These are phyloP conservation scores for Helicolenus hilgendorfi DNA, from an alignment of 2,797 vertebrate species.

Conservation along the genomic window DNA sequence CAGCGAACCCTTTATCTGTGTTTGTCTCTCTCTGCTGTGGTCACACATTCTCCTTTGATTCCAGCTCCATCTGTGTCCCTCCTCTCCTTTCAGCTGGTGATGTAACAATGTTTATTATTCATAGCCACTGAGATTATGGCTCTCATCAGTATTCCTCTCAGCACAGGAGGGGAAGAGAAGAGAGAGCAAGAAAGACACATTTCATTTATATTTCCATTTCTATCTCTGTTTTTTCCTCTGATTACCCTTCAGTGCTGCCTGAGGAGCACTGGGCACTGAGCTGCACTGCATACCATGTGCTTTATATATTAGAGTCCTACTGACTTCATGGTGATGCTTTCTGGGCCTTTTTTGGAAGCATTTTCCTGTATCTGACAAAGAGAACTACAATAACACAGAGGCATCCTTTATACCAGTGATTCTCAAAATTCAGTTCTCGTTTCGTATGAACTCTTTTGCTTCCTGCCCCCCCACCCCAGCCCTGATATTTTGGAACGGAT, in stretches of 20 bases:
- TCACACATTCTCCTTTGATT: slow-evolving; percentile 28
- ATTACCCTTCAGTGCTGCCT: neutral
- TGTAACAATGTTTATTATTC: slow-evolving; percentile 75
- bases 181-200: slow-evolving; percentile 9
- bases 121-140: slow-evolving; percentile 61
- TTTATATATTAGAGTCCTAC: neutral
- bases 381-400: neutral
- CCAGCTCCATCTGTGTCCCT: slow-evolving; percentile 32
- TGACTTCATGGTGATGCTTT: neutral
- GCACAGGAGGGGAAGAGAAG: slow-evolving; percentile 11
- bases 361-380: neutral
- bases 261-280: neutral
- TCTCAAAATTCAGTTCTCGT: neutral
- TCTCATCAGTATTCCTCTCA: slow-evolving; percentile 69
- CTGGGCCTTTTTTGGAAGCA: neutral
- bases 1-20: neutral
- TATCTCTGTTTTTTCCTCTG: neutral
- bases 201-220: slow-evolving; percentile 27
- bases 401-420: neutral
- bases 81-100: slow-evolving; percentile 44
- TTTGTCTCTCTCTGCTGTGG: neutral
- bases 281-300: neutral
- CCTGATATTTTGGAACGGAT: neutral
- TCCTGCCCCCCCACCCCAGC: neutral
- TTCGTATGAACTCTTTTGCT: neutral